Conservation (phyloP, 1,140 invertebrate genomes). For the Sipha flava region DNA sequence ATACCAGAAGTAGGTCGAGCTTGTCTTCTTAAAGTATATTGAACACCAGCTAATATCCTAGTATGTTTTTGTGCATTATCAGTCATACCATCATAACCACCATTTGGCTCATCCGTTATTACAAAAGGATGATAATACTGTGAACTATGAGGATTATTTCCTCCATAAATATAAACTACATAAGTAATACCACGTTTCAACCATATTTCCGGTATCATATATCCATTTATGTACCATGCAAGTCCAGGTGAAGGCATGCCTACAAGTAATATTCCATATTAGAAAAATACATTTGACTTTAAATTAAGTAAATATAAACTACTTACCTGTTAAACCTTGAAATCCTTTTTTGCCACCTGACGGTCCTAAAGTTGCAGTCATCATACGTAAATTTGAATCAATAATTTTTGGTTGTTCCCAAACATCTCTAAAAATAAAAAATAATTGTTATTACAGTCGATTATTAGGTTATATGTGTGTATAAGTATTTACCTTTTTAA, state of each 20-base stretch:
- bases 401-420: slow-evolving; percentile 72
- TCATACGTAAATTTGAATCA: slow-evolving; percentile 65
- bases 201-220: slow-evolving; percentile 76
- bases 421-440: slow-evolving; percentile 43
- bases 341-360: slow-evolving; percentile 68
- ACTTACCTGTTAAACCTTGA: slow-evolving; percentile 60
- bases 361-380: slow-evolving; percentile 70
- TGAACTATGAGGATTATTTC: slow-evolving; percentile 81
- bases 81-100: slow-evolving; percentile 65
- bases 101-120: slow-evolving; percentile 76
- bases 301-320: neutral
- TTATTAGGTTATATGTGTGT: too few relatives aligned
- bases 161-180: slow-evolving; percentile 64
- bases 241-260: slow-evolving; percentile 52
- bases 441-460: neutral
- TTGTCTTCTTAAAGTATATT: slow-evolving; percentile 68
- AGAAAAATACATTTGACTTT: neutral
- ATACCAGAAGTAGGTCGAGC: slow-evolving; percentile 63
- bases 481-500: slow-evolving; percentile 7
- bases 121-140: slow-evolving; percentile 86
- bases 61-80: slow-evolving; percentile 63
- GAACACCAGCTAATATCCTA: slow-evolving; percentile 75
- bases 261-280: slow-evolving; percentile 35
- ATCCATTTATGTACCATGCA: slow-evolving; percentile 81
- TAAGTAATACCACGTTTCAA: slow-evolving; percentile 77